Base-by-base conservation (phyloP, 2,888 invertebrate species). In the Hesperia comma region DNA sequence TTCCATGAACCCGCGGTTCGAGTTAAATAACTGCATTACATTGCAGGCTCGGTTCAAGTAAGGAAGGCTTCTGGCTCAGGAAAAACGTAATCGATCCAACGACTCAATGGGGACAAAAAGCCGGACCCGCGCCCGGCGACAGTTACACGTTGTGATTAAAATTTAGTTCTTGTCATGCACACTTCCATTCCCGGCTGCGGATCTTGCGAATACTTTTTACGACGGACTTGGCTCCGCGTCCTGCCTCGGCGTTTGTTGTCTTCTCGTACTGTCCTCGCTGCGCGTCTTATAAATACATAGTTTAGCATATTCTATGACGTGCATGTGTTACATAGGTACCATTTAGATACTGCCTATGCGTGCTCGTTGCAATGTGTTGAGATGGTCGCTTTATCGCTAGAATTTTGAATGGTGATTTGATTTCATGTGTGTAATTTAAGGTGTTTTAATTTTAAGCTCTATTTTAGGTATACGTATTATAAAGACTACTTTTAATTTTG, bases 131-230 rank as follows among this genome's bases (percentile, higher is more conserved):
- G 17, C 10, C 55, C 5, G 55, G 8, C 15, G 55, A 55, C 55
- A 55, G 55, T 15, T 55, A 55, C 55, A 55, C 37, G 55, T 55
- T 55, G 55, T 37, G 55, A 55, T 55, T 55, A 33, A 15, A 55
- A 55, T 55, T 37, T n/a, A 17, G 55, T 55, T 33, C 54, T 46
- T 46, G 43, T 17, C 15, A 46, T 46, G 43, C 43, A 37, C 43
- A 17, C 43, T 46, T 17, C 43, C 43, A 46, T 46, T 46, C 43
- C 43, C 8, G 43, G 43, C 6, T 8, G 43, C 8, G 43, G 43
- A n/a, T 4, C 15, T 4, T 2, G 43, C 43, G 43, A 46, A 15
- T 43, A 43, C 7, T 46, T 46, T 46, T 46, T 46, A 46, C 43
- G 26, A 26, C 2, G 26, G 3, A 26, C 26, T 4, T 26, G 26